A percentile compares a stretch with the other conserved stretches of the same genome.
Evolutionary conservation across 2,888 invertebrate species (phyloP).

Genomic region (Tipula lateralis): DNA sequence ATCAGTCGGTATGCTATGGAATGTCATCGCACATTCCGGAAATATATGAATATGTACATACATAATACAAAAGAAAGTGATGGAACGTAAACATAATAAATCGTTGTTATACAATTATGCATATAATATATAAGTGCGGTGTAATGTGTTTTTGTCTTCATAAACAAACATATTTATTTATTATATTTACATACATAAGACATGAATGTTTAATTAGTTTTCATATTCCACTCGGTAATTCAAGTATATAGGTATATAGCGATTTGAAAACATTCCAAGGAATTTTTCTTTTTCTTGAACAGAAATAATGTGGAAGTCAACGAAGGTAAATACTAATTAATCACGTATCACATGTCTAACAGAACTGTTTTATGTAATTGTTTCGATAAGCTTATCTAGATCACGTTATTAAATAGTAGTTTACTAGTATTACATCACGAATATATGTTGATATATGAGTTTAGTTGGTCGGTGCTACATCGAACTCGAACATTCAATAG

Average conservation of each 20-base stretch:
- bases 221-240: background rate
- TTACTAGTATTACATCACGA: background rate
- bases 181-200: background rate
- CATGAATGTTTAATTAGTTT: conserved; percentile 19
- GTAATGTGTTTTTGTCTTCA: background rate
- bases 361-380: background rate
- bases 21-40: background rate
- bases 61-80: conserved; percentile 11
- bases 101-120: background rate
- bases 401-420: background rate
- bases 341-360: background rate
- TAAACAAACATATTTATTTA: background rate
- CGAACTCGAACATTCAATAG: background rate
- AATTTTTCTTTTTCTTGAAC: background rate
- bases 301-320: background rate
- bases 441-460: background rate
- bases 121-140: background rate
- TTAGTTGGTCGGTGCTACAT: background rate
- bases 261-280: background rate
- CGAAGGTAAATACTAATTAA: background rate
- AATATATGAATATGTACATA: background rate
- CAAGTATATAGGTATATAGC: background rate
- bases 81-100: background rate
- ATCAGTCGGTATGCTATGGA: background rate
- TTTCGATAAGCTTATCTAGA: background rate